These are phyloP conservation scores for Tachypleus tridentatus DNA, from an alignment of 1,140 invertebrate genomes.

Conservation along the genomic window DNA sequence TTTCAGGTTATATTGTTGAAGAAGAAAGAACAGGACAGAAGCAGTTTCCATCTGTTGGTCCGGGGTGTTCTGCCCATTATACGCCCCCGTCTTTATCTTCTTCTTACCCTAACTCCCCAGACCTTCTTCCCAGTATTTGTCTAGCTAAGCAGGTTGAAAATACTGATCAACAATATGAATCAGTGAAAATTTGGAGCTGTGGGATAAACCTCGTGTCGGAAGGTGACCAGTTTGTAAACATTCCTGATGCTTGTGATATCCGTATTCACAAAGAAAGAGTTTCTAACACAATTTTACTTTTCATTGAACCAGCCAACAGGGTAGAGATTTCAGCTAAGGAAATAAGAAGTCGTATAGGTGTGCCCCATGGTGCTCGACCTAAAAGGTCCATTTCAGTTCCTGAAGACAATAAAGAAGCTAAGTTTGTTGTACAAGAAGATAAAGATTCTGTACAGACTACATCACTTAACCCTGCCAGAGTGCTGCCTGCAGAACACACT, in stretches of 20 bases:
- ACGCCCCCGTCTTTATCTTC: slow-evolving; percentile 15
- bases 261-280: slow-evolving; percentile 49
- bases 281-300: slow-evolving; percentile 44
- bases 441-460: too few relatives aligned
- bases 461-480: too few relatives aligned
- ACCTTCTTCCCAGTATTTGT: slow-evolving; percentile 23
- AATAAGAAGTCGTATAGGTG: slow-evolving; percentile 45
- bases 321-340: slow-evolving; percentile 56
- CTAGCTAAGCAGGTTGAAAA: slow-evolving; percentile 11
- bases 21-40: slow-evolving; percentile 32
- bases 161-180: too few relatives aligned
- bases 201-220: slow-evolving; percentile 31
- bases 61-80: slow-evolving; percentile 29
- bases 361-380: background rate
- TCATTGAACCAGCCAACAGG: slow-evolving; percentile 49
- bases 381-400: too few relatives aligned
- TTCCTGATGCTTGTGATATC: slow-evolving; percentile 53
- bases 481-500: too few relatives aligned
- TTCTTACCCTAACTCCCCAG: slow-evolving; percentile 7
- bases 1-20: slow-evolving; percentile 13
- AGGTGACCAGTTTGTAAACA: slow-evolving; percentile 49
- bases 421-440: too few relatives aligned
- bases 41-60: slow-evolving; percentile 28
- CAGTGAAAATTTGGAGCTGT: too few relatives aligned
- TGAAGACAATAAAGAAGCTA: too few relatives aligned